Evolutionary conservation across 2,888 invertebrate species (phyloP).

Genomic region (Ectemnius lituratus): DNA sequence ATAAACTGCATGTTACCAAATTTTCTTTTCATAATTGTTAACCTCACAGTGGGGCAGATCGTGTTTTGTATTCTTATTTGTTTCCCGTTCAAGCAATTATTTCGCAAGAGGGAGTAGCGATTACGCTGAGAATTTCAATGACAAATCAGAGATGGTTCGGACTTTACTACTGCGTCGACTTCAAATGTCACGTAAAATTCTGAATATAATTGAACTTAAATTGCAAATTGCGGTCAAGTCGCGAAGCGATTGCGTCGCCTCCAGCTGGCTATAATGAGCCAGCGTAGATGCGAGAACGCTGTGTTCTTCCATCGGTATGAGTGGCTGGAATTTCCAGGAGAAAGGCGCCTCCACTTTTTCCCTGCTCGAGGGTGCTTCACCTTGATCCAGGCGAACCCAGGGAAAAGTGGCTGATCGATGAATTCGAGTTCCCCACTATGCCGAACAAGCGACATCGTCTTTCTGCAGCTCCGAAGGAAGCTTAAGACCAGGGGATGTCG

Average conservation of each 20-base stretch:
- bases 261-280: neutral
- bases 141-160: too few relatives aligned
- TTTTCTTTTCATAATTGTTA: too few relatives aligned
- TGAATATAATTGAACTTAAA: slow-evolving; percentile 27
- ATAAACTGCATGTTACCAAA: too few relatives aligned
- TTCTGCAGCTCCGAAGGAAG: slow-evolving; percentile 46
- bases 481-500: slow-evolving; percentile 51
- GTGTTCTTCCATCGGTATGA: neutral
- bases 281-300: neutral
- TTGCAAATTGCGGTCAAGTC: slow-evolving; percentile 30
- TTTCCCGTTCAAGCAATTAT: too few relatives aligned
- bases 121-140: too few relatives aligned
- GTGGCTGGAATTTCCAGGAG: slow-evolving; percentile 34
- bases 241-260: slow-evolving; percentile 19
- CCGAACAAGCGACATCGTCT: slow-evolving; percentile 30
- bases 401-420: slow-evolving; percentile 65
- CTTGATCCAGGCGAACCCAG: slow-evolving; percentile 59
- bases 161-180: neutral
- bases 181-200: slow-evolving; percentile 14
- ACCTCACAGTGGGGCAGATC: too few relatives aligned
- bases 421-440: slow-evolving; percentile 62
- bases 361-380: slow-evolving; percentile 53
- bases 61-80: too few relatives aligned
- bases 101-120: too few relatives aligned
- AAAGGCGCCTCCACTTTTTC: slow-evolving; percentile 48